Evolutionary conservation across 2,888 invertebrate genomes (phyloP), one percentile per base, ranked within the genome.

Genomic region (Cryptus armator): DNA sequence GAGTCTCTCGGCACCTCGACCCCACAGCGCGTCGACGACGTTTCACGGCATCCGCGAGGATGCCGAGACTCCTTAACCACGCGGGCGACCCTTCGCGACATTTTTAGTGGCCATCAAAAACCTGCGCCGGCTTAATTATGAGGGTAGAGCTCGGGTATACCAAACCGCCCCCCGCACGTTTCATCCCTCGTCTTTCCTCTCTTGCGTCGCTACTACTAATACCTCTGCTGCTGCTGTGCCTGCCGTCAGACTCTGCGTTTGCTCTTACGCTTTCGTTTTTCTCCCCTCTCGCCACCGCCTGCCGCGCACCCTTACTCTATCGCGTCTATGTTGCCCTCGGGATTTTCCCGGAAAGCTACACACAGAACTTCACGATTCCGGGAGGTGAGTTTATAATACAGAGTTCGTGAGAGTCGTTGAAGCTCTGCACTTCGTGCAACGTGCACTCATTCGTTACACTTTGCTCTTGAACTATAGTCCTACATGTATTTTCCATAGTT

Each of bases 71-170:
- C 90, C 91, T 92, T 92, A 93, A 91, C 90, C 91, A 88, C 90
- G 91, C 86, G 88, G 87, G 86, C 90, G 90, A 92, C 93, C 92
- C 91, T 91, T 90, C 87, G 92, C 89, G 93, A 93, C 93, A 92
- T 93, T 93, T 93, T 93, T 93, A 93, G 93, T 93, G 92, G 92
- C 93, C 91, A 93, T 93, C 93, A 93, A 93, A 93, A 93, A 91
- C 92, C 91, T 89, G 90, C 89, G 89, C 88, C 87, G 88, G 91
- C 92, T 93, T 93, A 92, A 93, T 93, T 93, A 93, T 91, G 91
- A 91, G 90, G 81, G 84, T 86, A 71, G 81, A 74, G 64, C 71
- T 44, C 14, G 70, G 51, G 53, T 79, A 56, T 78, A 75, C 81
- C 68, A 74, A 68, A 75, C 24, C 78, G 3, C 62, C 67, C 78